These are phyloP conservation scores for Lypha dubia DNA, from an alignment of 2,888 invertebrate genomes.

Conservation along the genomic window DNA sequence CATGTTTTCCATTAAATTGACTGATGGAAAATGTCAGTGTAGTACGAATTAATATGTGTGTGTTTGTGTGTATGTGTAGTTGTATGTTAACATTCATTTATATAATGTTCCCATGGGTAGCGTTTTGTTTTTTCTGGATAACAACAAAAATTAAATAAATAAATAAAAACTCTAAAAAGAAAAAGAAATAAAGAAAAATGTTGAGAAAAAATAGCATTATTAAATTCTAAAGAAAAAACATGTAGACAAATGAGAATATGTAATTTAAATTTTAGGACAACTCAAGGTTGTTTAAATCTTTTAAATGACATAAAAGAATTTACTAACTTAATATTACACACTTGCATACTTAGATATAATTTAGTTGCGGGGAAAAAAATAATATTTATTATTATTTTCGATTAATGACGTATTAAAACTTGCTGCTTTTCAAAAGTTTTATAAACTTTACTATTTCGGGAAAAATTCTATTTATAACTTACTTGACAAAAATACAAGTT, in stretches of 20 bases:
- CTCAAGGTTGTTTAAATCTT: constrained; percentile 48
- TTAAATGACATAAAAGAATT: constrained; percentile 6
- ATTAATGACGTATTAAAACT: background rate
- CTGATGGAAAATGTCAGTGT: constrained; percentile 51
- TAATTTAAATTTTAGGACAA: constrained; percentile 51
- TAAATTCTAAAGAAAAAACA: constrained; percentile 39
- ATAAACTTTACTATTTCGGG: background rate
- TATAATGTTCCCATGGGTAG: constrained; percentile 56
- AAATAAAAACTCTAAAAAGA: background rate
- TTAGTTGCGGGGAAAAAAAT: background rate
- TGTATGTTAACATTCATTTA: constrained; percentile 31
- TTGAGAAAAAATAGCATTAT: background rate
- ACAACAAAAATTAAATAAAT: background rate
- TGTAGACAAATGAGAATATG: background rate
- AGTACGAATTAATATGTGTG: too few relatives aligned
- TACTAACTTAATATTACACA: background rate
- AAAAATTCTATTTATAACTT: too few relatives aligned
- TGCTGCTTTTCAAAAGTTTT: background rate
- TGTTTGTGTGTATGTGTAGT: too few relatives aligned
- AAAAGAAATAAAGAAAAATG: background rate
- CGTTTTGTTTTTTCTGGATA: constrained; percentile 44
- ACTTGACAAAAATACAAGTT: too few relatives aligned
- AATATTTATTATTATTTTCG: background rate
- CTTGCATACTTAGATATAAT: too few relatives aligned
- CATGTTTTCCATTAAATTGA: constrained; percentile 62